Evolutionary conservation across 1,140 invertebrate species (phyloP), one percentile per base, ranked within the genome.

Genomic region (Drosophila ficusphila): DNA sequence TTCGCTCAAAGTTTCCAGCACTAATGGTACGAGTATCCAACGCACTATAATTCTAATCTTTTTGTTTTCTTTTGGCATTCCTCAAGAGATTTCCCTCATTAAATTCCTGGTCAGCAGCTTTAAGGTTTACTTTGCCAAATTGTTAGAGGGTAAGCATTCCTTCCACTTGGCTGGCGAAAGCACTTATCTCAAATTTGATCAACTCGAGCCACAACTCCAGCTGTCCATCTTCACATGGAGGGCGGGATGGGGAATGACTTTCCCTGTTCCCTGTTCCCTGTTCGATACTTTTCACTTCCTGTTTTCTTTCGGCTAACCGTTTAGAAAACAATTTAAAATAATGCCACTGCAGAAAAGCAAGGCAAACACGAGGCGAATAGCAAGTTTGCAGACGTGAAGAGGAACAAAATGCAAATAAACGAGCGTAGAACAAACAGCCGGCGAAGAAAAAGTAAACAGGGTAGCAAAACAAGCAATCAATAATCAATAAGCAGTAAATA

Each of bases 321-420:
- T 79, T 79, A 72, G 49, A 81, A 81, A 67, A 81, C 77, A 81
- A 81, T 81, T 81, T 81, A 47, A 72, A 76, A 67, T 61, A 76
- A 61, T 76, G 71, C 67, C 53, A 52, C n/a, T 76, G 62, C 76
- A 75, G 53, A 44, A 42, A 62, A 57, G 68, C 41, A 71, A 79
- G 34, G 62, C 76, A 79, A 64, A 79, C 52, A 69, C 18, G 27
- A 11, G 11, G 60, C 54, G 56, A 42, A 61, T 47, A 61, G 62
- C 23, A 62, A 47, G 61, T 62, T 62, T 65, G 56, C 61, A 52
- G 16, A 52, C 44, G 58, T 67, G 62, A 51, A 41, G 31, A 12
- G 11, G 21, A 36, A 53, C n/a, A n/a, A 39, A 34, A 27, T 67
- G 70, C 77, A 77, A 82, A 42, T 72, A 70, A 47, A 52, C 19